Evolutionary conservation across 2,888 invertebrate species (phyloP), one percentile per base, ranked within the genome.

Genomic region (Tipula confusa): DNA sequence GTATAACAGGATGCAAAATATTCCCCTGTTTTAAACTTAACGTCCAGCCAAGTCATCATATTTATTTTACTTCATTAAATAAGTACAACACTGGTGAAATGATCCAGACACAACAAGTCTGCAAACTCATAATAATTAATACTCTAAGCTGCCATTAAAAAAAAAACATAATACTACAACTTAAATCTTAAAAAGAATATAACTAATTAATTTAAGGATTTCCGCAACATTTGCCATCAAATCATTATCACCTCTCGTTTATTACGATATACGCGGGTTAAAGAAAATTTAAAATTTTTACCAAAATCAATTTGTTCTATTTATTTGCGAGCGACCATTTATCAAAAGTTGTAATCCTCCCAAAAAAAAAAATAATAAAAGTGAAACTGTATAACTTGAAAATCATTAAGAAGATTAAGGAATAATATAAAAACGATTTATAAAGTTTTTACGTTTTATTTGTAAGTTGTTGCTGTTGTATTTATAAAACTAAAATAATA

Each of bases 401-500:
- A 64, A 64, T 18, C 64, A 64, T 64, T 24, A 64, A 64, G 64
- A 64, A 64, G 64, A 64, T 64, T 64, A 64, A 64, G n/a, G 64
- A 64, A 64, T 64, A 64, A 64, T 24, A 64, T 64, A 18, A 64
- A 64, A 24, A 3, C 18, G 64, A 64, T 24, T 64, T 64, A 64
- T 64, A 64, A 11, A 64, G 9, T 6, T 24, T n/a, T 64, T 64
- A 64, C 64, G 11, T 24, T 64, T 24, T 3, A n/a, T n/a, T n/a
- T n/a, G n/a, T n/a, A n/a, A n/a, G 24, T 18, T 24, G 64, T 18
- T 64, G 24, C 24, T 64, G 64, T 64, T 64, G 64, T 64, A 64
- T 64, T 64, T 64, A 64, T 64, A 64, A 64, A 64, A 64, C 64
- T 64, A 64, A 64, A 64, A 64, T 24, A 64, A 64, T 64, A 64